Conservation (phyloP, 2,888 invertebrate species). For the Heteromyza rotundicornis region DNA sequence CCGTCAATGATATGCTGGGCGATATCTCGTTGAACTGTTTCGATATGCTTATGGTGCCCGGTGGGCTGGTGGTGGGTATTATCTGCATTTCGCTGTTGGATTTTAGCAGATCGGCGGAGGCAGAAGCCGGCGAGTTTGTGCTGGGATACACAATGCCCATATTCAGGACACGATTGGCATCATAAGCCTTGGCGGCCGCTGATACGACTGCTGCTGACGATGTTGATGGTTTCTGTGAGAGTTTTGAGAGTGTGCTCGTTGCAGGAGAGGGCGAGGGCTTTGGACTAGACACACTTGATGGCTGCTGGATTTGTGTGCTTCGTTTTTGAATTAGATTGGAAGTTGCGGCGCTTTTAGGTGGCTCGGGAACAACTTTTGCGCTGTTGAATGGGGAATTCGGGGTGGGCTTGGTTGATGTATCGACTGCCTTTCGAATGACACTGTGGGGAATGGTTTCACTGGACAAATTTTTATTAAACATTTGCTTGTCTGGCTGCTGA, state of each 20-base stretch:
- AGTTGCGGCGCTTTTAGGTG: too few relatives aligned
- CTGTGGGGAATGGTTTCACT: neutral
- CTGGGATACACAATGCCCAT: slow-evolving; percentile 31
- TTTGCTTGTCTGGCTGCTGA: too few relatives aligned
- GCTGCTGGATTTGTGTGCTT: too few relatives aligned
- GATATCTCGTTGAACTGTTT: slow-evolving; percentile 52
- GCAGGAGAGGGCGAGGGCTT: too few relatives aligned
- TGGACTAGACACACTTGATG: too few relatives aligned
- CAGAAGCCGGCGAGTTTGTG: slow-evolving; percentile 8
- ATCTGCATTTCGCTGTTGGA: slow-evolving; percentile 51
- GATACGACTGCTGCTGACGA: too few relatives aligned
- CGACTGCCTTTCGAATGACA: neutral
- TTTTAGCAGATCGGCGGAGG: slow-evolving; percentile 35
- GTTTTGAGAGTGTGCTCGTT: too few relatives aligned
- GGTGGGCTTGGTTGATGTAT: neutral
- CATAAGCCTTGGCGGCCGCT: slow-evolving; percentile 10
- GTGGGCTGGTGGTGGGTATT: slow-evolving; percentile 50
- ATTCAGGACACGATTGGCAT: slow-evolving; percentile 13
- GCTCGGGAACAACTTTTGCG: too few relatives aligned
- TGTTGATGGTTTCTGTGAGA: slow-evolving; percentile 1
- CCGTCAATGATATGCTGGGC: slow-evolving; percentile 53
- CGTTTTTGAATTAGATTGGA: too few relatives aligned
- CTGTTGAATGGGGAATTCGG: too few relatives aligned
- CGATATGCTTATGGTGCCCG: slow-evolving; percentile 47
- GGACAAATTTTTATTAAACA: neutral